These are phyloP conservation scores for Eulimnadia texana DNA, from an alignment of 1,140 invertebrate genomes.

Conservation along the genomic window DNA sequence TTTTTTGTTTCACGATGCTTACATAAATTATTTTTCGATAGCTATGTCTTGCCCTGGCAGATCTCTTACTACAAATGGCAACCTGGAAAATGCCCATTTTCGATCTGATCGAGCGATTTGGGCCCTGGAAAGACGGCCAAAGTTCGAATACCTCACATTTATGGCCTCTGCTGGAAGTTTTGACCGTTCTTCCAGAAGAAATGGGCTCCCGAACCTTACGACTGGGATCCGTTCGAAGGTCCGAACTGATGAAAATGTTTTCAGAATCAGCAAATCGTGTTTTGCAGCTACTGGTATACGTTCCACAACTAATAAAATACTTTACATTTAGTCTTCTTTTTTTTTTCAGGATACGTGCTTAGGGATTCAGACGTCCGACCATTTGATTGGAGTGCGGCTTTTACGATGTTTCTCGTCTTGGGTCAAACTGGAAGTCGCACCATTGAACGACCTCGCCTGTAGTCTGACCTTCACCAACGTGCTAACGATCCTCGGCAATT, in stretches of 20 bases:
- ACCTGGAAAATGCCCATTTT: conserved; percentile 77
- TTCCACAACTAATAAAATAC: neutral
- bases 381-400: conserved; percentile 41
- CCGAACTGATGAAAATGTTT: conserved; percentile 49
- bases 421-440: conserved; percentile 53
- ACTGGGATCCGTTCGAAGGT: conserved; percentile 75
- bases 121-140: conserved; percentile 22
- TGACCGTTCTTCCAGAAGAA: conserved; percentile 93
- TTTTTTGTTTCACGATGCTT: neutral
- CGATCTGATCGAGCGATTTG: conserved; percentile 62
- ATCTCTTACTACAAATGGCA: conserved; percentile 85
- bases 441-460: conserved; percentile 17
- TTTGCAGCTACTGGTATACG: conserved; percentile 10
- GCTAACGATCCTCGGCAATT: conserved; percentile 38
- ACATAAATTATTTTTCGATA: conserved; percentile 31
- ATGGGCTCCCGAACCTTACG: conserved; percentile 65
- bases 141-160: conserved; percentile 35
- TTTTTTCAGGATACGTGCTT: conserved; percentile 8
- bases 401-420: conserved; percentile 65
- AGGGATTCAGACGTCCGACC: conserved; percentile 9
- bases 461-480: conserved; percentile 37
- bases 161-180: conserved; percentile 74
- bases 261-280: conserved; percentile 11
- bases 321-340: neutral
- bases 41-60: conserved; percentile 79